Evolutionary conservation across 1,140 invertebrate genomes (phyloP), one percentile per base, ranked within the genome.

Genomic region (Megalopta genalis): DNA sequence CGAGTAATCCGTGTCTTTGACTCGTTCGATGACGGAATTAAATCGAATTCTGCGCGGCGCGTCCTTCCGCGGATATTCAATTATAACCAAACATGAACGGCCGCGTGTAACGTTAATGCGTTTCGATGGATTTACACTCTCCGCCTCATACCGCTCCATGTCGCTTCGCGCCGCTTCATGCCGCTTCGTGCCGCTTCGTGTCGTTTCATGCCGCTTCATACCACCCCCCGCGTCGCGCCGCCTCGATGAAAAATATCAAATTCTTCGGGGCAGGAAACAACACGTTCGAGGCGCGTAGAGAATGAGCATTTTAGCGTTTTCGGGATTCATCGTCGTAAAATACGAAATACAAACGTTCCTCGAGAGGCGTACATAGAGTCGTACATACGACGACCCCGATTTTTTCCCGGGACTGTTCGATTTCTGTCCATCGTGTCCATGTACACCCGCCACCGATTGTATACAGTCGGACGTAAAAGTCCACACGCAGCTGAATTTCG

Each of bases 281-380:
- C n/a, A 6, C 27, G 27, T 42, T 42, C 39, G 39, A 42, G n/a
- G 39, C 60, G 14, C 23, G 12, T 21, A 16, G 14, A 18, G 39
- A 52, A 6, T 7, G 21, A 27, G 79, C 83, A 82, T 82, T 83
- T 74, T 62, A 57, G 42, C 66, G 59, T 77, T 81, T 81, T 77
- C 57, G 37, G 75, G 77, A 85, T 62, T 73, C 71, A 73, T 73
- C 46, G 69, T 46, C 77, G 71, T 42, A 67, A 85, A 85, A 85
- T 80, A 79, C 70, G 64, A 69, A 81, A 84, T 77, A 81, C 80
- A 85, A 85, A 85, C 79, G 83, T 77, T 77, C 57, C 83, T 68
- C 67, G 64, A 76, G 64, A 68, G 70, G 70, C 76, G 72, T 60
- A 69, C 84, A 49, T 66, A 80, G 71, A 69, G 77, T 85, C 72